phyloP scores from a whole-genome alignment of 2,113 vertebrate genomes.

The Greenwoodochromis staneri region DNA sequence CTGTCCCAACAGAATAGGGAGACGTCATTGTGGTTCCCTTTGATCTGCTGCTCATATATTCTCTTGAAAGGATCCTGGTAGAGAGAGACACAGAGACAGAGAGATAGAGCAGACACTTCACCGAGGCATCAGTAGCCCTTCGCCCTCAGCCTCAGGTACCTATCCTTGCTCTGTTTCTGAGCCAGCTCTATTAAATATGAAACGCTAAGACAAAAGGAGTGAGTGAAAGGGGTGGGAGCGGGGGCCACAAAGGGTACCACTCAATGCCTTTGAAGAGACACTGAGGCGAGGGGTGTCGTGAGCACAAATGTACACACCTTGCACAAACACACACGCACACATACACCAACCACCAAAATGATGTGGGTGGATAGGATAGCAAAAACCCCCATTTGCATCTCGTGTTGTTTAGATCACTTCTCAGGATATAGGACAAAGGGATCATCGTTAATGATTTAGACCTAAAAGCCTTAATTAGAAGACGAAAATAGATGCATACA shows the following conservation, averaged over 20 bases:
- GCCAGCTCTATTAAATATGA: slow-evolving; percentile 75
- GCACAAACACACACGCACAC: slow-evolving; percentile 1
- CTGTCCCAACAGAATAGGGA: slow-evolving; percentile 57
- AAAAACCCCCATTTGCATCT: slow-evolving; percentile 58
- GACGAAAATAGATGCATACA: slow-evolving; percentile 25
- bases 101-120: slow-evolving; percentile 64
- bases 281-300: slow-evolving; percentile 59
- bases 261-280: slow-evolving; percentile 73
- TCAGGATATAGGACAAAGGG: slow-evolving; percentile 48
- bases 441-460: slow-evolving; percentile 27
- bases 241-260: slow-evolving; percentile 65
- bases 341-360: slow-evolving; percentile 15
- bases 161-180: slow-evolving; percentile 59
- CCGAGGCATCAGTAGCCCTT: slow-evolving; percentile 63
- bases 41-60: slow-evolving; percentile 69
- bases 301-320: slow-evolving; percentile 38
- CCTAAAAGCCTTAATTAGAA: slow-evolving; percentile 43
- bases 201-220: slow-evolving; percentile 76
- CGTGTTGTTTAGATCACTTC: slow-evolving; percentile 39
- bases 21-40: slow-evolving; percentile 67
- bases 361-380: slow-evolving; percentile 44
- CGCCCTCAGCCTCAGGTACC: slow-evolving; percentile 67
- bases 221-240: slow-evolving; percentile 50
- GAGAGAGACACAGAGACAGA: slow-evolving; percentile 6
- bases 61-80: slow-evolving; percentile 66